A percentile compares a stretch with the other conserved stretches of the same genome.
Evolutionary conservation across 2,113 vertebrate species (phyloP).

Genomic region (Podarcis cretensis): DNA sequence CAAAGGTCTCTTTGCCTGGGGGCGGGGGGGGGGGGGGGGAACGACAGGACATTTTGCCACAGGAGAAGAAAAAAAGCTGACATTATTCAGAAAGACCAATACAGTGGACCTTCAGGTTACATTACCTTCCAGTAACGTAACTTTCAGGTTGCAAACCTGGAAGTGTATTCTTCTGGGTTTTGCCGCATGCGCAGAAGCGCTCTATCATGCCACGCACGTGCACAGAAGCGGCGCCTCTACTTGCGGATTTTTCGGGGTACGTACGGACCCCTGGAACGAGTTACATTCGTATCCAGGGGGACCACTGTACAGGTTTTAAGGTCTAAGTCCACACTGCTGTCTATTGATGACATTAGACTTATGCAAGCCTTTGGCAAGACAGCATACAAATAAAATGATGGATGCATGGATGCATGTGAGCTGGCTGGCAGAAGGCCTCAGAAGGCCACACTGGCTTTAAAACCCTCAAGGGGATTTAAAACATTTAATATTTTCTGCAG

Average conservation of each 20-base stretch:
- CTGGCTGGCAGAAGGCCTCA: background rate
- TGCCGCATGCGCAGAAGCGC: too few species aligned
- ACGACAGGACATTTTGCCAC: background rate
- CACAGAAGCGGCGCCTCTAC: too few species aligned
- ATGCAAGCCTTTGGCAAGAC: too few species aligned
- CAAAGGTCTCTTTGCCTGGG: constrained; percentile 6
- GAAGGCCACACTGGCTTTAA: background rate
- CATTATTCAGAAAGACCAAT: background rate
- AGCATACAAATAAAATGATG: too few species aligned
- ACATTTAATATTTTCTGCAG: background rate
- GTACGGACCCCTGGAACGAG: too few species aligned
- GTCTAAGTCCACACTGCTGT: background rate
- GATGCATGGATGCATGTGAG: background rate
- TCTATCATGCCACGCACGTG: accelerated
- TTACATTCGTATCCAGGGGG: too few species aligned
- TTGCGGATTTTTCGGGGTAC: too few species aligned
- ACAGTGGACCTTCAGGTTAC: too few species aligned
- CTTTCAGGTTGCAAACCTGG: too few species aligned
- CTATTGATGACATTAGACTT: background rate
- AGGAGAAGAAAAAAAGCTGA: too few species aligned
- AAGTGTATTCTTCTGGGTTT: too few species aligned
- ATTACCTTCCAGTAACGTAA: too few species aligned
- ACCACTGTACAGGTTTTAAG: background rate
- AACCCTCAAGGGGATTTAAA: background rate
- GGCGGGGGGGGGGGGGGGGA: background rate